Conservation (phyloP, 2,113 vertebrate genomes). For the Bubo scandiacus region DNA sequence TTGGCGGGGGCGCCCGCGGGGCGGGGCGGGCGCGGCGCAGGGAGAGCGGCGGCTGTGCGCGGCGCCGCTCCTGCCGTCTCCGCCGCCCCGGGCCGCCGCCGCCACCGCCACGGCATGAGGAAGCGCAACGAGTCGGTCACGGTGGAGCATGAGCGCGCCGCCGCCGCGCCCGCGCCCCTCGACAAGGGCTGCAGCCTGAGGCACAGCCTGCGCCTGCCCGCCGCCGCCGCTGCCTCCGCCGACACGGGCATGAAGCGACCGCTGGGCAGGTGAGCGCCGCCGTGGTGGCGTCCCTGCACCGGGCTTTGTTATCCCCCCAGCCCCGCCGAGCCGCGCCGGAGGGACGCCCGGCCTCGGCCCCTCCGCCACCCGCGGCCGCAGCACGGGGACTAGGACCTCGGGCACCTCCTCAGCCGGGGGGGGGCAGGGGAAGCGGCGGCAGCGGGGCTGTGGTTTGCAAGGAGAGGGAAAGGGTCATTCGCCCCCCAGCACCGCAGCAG, state of each 20-base stretch:
- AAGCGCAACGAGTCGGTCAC: slow-evolving; percentile 57
- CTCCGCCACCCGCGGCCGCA: too few relatives aligned
- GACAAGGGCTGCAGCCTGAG: slow-evolving; percentile 57
- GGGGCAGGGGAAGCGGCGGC: not conserved
- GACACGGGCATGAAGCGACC: slow-evolving; percentile 53
- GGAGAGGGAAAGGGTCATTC: not conserved
- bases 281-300: not conserved
- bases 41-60: not conserved
- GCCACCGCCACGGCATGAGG: slow-evolving; percentile 32
- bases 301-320: not conserved
- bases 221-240: not conserved
- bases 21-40: not conserved
- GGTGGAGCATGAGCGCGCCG: slow-evolving; percentile 49
- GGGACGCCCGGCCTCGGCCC: not conserved
- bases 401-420: not conserved
- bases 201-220: slow-evolving; percentile 45
- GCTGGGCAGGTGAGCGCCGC: slow-evolving; percentile 44
- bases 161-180: not conserved
- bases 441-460: not conserved
- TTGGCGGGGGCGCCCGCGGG: not conserved
- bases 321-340: not conserved
- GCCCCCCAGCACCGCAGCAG: not conserved
- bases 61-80: not conserved
- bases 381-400: not conserved
- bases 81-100: not conserved